Evolutionary conservation across 2,888 invertebrate genomes (phyloP), one percentile per base, ranked within the genome.

Genomic region (Erebia palarica): DNA sequence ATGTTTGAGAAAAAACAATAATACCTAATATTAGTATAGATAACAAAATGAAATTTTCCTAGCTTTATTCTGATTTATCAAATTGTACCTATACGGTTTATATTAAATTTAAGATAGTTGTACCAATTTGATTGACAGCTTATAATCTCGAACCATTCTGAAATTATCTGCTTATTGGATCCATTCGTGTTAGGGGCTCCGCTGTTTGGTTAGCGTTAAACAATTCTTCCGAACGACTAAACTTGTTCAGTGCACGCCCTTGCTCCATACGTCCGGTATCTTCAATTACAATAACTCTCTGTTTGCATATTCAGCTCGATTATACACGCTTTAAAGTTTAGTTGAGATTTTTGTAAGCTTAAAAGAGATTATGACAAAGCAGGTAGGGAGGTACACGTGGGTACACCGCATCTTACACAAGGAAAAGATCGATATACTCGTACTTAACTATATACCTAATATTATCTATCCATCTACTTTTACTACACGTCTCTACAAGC

Each of bases 121-220:
- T 42, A 42, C 36, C 49, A 36, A 85, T 82, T 85, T 90, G 90
- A 91, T 88, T 88, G 91, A 91, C 88, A 87, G 89, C 81, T 86
- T 84, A 84, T 79, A 88, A 85, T 82, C 81, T 84, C 80, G 81
- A 80, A 78, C 84, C 83, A 86, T 88, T 89, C 83, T 36, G 79
- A 88, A 91, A 90, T 92, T 90, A 92, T 93, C 88, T 92, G 91
- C 91, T 92, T 91, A 92, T 87, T 87, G 84, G 85, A 85, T 90
- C 87, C 86, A 87, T 89, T 88, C 80, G 85, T 78, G 83, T 83
- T 80, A 77, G 82, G 81, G 84, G 84, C 84, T 85, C 87, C 90
- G 89, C 86, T 92, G 87, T 92, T 92, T 92, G 90, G 91, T 83
- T 87, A 91, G 92, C 88, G 92, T 90, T 91, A 92, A 92, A 91